phyloP scores from a whole-genome alignment of 2,797 vertebrate species.

The Selene dorsalis region DNA sequence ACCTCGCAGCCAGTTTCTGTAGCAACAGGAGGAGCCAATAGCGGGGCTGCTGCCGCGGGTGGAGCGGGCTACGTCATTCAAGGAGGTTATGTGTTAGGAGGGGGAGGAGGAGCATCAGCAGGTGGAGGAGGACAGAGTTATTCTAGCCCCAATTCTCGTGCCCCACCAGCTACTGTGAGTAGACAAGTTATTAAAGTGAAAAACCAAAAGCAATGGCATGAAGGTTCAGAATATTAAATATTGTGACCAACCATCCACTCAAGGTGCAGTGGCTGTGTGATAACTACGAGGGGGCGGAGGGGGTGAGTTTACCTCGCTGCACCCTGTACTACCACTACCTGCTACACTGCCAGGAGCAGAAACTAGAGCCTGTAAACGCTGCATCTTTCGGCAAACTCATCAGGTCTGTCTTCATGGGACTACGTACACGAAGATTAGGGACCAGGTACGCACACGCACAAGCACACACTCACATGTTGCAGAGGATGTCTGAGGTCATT shows the following conservation, averaged over 20 bases:
- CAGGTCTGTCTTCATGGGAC: slow-evolving; percentile 93
- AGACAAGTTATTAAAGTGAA: not conserved
- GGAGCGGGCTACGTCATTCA: slow-evolving; percentile 88
- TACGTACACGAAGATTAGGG: slow-evolving; percentile 91
- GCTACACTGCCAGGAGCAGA: slow-evolving; percentile 95
- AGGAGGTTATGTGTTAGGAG: slow-evolving; percentile 87
- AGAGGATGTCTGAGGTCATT: not conserved
- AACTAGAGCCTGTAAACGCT: slow-evolving; percentile 93
- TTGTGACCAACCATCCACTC: not conserved
- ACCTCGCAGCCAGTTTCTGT: slow-evolving; percentile 86
- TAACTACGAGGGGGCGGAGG: slow-evolving; percentile 95
- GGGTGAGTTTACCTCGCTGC: slow-evolving; percentile 93
- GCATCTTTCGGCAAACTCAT: slow-evolving; percentile 96
- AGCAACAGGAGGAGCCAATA: slow-evolving; percentile 70
- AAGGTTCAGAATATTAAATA: slow-evolving; percentile 43
- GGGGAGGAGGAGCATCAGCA: slow-evolving; percentile 39
- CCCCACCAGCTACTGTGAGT: slow-evolving; percentile 94
- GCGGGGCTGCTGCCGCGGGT: slow-evolving; percentile 41
- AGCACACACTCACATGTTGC: not conserved
- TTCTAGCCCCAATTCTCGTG: slow-evolving; percentile 90
- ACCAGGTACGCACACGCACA: slow-evolving; percentile 85
- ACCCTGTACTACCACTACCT: slow-evolving; percentile 96
- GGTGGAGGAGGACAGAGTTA: slow-evolving; percentile 86
- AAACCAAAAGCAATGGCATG: not conserved
- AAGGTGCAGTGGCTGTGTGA: slow-evolving; percentile 95